Conservation (phyloP, 1,140 invertebrate genomes). For the Anoplolepis gracilipes region DNA sequence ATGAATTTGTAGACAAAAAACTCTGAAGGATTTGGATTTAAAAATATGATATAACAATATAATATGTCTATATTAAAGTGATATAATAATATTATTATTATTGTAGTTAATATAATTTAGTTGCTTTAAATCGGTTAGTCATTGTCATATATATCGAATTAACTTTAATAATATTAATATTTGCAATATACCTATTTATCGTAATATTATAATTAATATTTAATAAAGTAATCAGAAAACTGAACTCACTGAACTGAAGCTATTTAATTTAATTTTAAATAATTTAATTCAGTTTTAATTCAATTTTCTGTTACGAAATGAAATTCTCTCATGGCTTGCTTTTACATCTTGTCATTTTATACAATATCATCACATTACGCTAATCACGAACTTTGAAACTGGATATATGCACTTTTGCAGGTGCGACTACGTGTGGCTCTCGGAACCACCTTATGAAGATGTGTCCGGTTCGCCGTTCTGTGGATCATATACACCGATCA, state of each 20-base stretch:
- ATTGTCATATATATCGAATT: background rate
- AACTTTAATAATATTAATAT: background rate
- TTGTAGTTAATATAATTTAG: conserved; percentile 7
- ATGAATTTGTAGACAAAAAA: too few species aligned
- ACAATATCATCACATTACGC: background rate
- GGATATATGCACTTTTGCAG: conserved; percentile 63
- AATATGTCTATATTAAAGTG: background rate
- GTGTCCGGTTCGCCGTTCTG: conserved; percentile 88
- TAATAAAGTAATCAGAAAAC: background rate
- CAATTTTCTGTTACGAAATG: background rate
- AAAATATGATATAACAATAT: background rate
- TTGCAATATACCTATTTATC: too few species aligned
- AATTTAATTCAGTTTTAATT: too few species aligned
- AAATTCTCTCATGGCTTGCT: background rate
- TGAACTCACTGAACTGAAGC: too few species aligned
- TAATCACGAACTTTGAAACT: background rate
- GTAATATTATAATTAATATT: background rate
- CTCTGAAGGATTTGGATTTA: background rate
- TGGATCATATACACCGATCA: conserved; percentile 86
- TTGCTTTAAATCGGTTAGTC: background rate
- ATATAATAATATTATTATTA: background rate
- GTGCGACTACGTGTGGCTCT: conserved; percentile 90
- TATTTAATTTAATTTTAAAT: too few species aligned
- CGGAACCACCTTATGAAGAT: conserved; percentile 89
- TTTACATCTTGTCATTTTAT: background rate